Evolutionary conservation across 2,113 vertebrate genomes (phyloP).

Genomic region (Ranitomeya variabilis): DNA sequence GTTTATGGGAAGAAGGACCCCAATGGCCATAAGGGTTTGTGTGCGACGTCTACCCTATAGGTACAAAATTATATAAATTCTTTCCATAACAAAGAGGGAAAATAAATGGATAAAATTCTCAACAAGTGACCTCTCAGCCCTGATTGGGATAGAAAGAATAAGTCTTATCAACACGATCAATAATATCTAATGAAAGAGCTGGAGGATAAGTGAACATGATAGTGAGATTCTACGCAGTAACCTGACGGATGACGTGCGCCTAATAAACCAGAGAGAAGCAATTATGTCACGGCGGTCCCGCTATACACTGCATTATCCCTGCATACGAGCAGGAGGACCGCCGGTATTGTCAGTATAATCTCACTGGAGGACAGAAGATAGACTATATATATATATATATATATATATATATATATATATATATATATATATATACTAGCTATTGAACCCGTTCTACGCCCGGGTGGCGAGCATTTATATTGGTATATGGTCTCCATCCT

Average conservation of each 20-base stretch:
- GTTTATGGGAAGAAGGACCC: too few species aligned
- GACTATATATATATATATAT: too few species aligned
- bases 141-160: not conserved
- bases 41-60: too few species aligned
- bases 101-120: not conserved
- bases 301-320: not conserved
- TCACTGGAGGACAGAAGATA: too few species aligned
- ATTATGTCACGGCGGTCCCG: not conserved
- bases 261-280: not conserved
- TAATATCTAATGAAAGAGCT: constrained; percentile 29
- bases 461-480: too few species aligned
- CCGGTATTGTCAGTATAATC: too few species aligned
- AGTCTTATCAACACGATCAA: constrained; percentile 20
- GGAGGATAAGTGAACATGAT: constrained; percentile 15
- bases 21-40: too few species aligned
- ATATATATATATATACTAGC: too few species aligned
- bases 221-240: not conserved
- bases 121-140: not conserved
- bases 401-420: too few species aligned
- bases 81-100: not conserved
- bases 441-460: too few species aligned
- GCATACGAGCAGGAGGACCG: too few species aligned
- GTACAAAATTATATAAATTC: not conserved
- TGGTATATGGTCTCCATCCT: too few species aligned
- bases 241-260: not conserved